These are phyloP conservation scores for Helicolenus hilgendorfi DNA, from an alignment of 2,797 vertebrate species.

Conservation along the genomic window DNA sequence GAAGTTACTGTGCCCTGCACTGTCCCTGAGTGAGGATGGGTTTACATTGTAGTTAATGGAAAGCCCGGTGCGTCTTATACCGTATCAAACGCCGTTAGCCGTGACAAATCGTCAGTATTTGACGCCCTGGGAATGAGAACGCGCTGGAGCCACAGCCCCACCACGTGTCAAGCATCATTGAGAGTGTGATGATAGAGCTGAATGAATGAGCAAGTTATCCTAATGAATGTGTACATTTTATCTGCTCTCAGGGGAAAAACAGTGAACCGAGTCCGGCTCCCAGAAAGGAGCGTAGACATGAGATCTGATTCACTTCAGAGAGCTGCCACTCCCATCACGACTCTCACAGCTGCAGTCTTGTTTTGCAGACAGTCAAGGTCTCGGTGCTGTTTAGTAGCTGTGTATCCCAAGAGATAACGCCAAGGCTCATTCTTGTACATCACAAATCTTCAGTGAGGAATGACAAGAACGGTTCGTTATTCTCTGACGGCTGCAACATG, in stretches of 20 bases:
- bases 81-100: too few species aligned
- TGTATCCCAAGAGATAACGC: constrained; percentile 77
- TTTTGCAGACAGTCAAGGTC: constrained; percentile 89
- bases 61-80: too few species aligned
- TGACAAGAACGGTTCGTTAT: constrained; percentile 30
- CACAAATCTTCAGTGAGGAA: constrained; percentile 51
- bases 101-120: too few species aligned
- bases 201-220: background rate
- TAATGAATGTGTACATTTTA: background rate
- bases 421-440: constrained; percentile 53
- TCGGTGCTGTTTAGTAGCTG: constrained; percentile 8
- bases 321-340: constrained; percentile 31
- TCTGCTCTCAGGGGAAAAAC: background rate
- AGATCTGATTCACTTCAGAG: constrained; percentile 7
- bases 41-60: too few species aligned
- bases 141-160: background rate
- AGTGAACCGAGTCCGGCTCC: background rate
- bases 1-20: too few species aligned
- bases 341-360: constrained; percentile 84
- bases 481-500: constrained; percentile 12
- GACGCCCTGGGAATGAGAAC: too few species aligned
- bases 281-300: background rate
- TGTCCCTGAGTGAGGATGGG: too few species aligned
- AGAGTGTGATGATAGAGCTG: background rate
- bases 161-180: background rate